Base-by-base conservation (phyloP, 2,888 invertebrate genomes). In the Rhamphomyia laevipes region DNA sequence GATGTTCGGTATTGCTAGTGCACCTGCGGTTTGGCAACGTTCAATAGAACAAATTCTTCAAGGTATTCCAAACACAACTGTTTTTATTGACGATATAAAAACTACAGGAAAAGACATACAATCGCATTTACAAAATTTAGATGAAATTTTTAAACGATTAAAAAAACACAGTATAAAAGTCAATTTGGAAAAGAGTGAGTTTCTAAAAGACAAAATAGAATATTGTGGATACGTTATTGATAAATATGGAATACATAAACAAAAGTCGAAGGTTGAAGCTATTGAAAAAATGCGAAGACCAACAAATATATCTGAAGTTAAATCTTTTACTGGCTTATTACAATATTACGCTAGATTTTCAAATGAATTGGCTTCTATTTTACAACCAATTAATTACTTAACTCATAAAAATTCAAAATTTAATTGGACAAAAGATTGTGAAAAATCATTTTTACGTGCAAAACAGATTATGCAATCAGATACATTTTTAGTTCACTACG, bases 1-100 rank as follows among this genome's bases (percentile, higher is more conserved):
- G 21, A 61, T 63, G 3, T 66, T 60, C 56, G 69, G 67, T 13
- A 60, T 66, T 15, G 58, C 60, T 5, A 65, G 65, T 15, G 61
- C 63, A 10, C 60, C 61, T 5, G 62, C 65, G 40, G 65, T 67
- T 62, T 53, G 58, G 53, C 66, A 67, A 47, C 47, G 55, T 42
- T 55, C 57, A 15, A 55, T 67, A 30, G 68, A 68, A 51, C 51
- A 58, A 35, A 49, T 65, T 35, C 50, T 69, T 9, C 50, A 51
- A 43, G 63, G 60, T 6, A 52, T 61, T 3, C 55, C 59, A 2
- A 57, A 53, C 10, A 58, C 60, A 15, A 58, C 52, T 23, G 55
- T 55, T 54, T 65, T 59, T 52, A 51, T 61, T 17, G 63, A 66
- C 45, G 65, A 61, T 47, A 59, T 60, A 38, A 58, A 50, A 50